Evolutionary conservation across 2,888 invertebrate genomes (phyloP).

Genomic region (Drosophila picticornis): DNA sequence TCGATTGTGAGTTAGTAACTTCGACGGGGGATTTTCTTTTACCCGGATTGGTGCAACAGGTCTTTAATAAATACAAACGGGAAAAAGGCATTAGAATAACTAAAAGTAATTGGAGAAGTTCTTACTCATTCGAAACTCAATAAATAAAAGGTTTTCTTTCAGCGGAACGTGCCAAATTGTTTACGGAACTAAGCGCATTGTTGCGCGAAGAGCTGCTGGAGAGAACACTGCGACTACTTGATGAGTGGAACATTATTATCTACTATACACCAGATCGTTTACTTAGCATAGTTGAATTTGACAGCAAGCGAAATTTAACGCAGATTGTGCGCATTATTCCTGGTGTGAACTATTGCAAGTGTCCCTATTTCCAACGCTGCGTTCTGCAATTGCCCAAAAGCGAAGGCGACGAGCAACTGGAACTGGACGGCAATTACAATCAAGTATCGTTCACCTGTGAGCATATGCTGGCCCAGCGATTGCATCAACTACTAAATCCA

Average conservation of each 20-base stretch:
- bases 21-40: slow-evolving; percentile 35
- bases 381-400: slow-evolving; percentile 86
- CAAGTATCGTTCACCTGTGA: slow-evolving; percentile 87
- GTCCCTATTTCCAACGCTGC: slow-evolving; percentile 87
- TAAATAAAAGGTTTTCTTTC: neutral
- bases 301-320: slow-evolving; percentile 82
- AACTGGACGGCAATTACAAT: slow-evolving; percentile 41
- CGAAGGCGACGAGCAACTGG: slow-evolving; percentile 15
- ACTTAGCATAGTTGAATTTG: slow-evolving; percentile 36
- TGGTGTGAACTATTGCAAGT: slow-evolving; percentile 89
- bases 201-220: slow-evolving; percentile 87
- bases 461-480: slow-evolving; percentile 88
- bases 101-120: slow-evolving; percentile 9
- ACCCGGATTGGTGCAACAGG: slow-evolving; percentile 36
- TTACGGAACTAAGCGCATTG: slow-evolving; percentile 87
- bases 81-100: slow-evolving; percentile 5
- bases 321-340: slow-evolving; percentile 88
- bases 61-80: slow-evolving; percentile 47
- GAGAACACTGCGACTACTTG: slow-evolving; percentile 88
- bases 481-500: slow-evolving; percentile 85
- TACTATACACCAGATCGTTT: slow-evolving; percentile 83
- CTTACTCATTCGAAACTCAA: neutral
- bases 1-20: slow-evolving; percentile 15
- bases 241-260: slow-evolving; percentile 86
- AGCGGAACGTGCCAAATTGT: slow-evolving; percentile 84